Base-by-base conservation (phyloP, 2,888 invertebrate genomes). In the Tenthredo mesomela region DNA sequence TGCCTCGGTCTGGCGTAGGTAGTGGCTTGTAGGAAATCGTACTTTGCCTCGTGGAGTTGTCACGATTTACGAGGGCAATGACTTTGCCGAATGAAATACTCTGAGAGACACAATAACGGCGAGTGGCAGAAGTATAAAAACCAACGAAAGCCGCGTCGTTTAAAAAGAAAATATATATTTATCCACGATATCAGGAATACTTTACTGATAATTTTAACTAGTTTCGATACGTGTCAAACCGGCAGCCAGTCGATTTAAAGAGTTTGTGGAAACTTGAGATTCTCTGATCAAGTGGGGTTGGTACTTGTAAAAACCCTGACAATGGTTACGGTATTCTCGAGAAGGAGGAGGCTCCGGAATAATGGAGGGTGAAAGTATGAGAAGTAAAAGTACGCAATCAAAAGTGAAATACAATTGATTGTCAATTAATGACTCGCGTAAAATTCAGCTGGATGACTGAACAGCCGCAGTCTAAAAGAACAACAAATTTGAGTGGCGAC, bases 31-130 rank as follows among this genome's bases (percentile, higher is more conserved):
- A 29, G 77, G 21, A 80, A 80, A 61, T 58, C 61, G 33, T 37
- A 12, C 50, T 33, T 37, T 10, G 37, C 80, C 40, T 40, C n/a
- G 33, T 33, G 0, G 40, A 58, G 80, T 61, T 40, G 58, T 80
- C 80, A 50, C 80, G 58, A 80, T 80, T 80, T 80, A 80, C 58
- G 80, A 80, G 61, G 61, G 80, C n/a, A 61, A 80, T 61, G 37
- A 61, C 37, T 40, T n/a, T 58, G 78, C 80, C 37, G 61, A 80
- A 61, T 80, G 80, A 40, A 61, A 80, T 61, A 58, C 61, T 25
- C 54, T 15, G 61, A n/a, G 18, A 80, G 61, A 80, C 40, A 80
- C 80, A 61, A 80, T 40, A 61, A 80, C 80, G 80, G 12, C 61
- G 80, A 61, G 80, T 80, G 58, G 21, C 25, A 61, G 40, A 58